Base-by-base conservation (phyloP, 37 sponge, comb jelly and placozoan genomes). In the Spongilla lacustris region DNA sequence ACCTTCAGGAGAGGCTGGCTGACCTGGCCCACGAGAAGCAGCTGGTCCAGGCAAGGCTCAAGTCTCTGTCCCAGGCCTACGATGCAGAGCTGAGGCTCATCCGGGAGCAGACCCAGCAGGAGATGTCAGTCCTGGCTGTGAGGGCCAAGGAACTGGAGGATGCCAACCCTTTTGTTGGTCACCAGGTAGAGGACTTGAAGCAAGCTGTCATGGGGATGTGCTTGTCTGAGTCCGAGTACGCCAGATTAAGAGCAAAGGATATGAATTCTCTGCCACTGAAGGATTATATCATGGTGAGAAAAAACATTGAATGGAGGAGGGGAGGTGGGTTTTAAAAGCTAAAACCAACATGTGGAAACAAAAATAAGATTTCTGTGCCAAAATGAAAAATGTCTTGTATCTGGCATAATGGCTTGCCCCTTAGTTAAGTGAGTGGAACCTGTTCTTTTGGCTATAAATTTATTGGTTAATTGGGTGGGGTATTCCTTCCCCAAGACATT, bases 1-100 rank as follows among this genome's bases (percentile, higher is more conserved):
- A 96, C 25, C 67, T 96, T n/a, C 68, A 86, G 36, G 96, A 96
- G 72, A 49, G 89, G 82, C 84, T 96, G 36, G 77, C 85, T 14
- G 89, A 96, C 66, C 73, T 77, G 0, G 22, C 24, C 19, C 95
- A 93, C 68, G 92, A 90, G 73, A 90, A 88, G 67, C 86, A 87
- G 68, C 66, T 96, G 73, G 74, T 86, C 21, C 66, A 46, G 21
- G 35, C 84, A 23, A 77, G 92, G 0, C 81, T 94, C 24, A 67
- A 80, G 58, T 85, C 93, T 22, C 73, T 86, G 35, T 74, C 82
- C 28, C 84, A 84, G 49, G 81, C 73, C 29, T 73, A 88, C 66
- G 81, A 88, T 67, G 75, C 85, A 25, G 92, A 94, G 69, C 26
- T 87, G 31, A 50, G 50, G 69, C 81, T 66, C 41, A 0, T 78